Conservation (phyloP, 2,888 invertebrate genomes). For the Callosobruchus maculatus region DNA sequence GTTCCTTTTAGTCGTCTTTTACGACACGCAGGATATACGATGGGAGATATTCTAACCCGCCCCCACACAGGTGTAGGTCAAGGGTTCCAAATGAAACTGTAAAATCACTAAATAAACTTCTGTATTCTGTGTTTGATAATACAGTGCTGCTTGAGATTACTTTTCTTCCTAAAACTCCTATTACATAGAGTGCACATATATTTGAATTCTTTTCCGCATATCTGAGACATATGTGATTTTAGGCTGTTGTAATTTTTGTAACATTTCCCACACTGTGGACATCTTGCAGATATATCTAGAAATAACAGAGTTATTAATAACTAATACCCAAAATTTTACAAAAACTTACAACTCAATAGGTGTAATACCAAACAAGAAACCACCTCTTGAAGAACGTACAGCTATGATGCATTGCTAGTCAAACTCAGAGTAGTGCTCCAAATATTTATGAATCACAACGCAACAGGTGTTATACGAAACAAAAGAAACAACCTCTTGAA, state of each 20-base stretch:
- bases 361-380: too few relatives aligned
- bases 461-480: too few relatives aligned
- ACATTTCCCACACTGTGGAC: constrained; percentile 20
- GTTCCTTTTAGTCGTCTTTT: too few relatives aligned
- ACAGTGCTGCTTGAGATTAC: not conserved
- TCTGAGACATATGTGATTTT: constrained; percentile 20
- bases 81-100: not conserved
- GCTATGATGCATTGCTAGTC: not conserved
- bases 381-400: too few relatives aligned
- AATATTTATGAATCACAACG: not conserved
- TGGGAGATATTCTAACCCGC: too few relatives aligned
- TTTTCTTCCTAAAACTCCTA: not conserved
- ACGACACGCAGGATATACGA: too few relatives aligned
- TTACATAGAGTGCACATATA: not conserved
- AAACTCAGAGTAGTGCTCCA: not conserved
- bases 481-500: too few relatives aligned
- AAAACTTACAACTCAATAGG: too few relatives aligned
- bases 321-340: too few relatives aligned
- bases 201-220: constrained; percentile 21
- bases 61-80: too few relatives aligned
- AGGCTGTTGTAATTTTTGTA: constrained; percentile 26
- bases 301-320: not conserved
- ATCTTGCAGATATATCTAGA: constrained; percentile 1
- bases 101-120: not conserved
- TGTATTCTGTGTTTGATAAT: not conserved